Evolutionary conservation across 2,113 vertebrate species (phyloP).

Genomic region (Corythoichthys intestinalis): DNA sequence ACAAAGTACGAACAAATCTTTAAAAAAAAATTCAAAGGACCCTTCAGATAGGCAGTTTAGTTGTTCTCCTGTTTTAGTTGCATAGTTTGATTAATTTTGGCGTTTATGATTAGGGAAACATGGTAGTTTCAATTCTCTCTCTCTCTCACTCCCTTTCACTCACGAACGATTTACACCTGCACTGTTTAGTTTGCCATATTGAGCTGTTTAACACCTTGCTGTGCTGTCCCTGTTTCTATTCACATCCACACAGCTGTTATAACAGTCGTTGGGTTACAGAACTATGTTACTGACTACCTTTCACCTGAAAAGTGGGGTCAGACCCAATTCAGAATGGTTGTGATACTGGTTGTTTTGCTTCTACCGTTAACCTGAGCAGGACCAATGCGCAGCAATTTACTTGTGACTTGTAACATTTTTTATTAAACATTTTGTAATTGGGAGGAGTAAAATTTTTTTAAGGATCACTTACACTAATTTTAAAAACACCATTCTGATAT

Average conservation of each 20-base stretch:
- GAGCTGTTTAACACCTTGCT: conserved; percentile 5
- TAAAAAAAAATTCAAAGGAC: conserved; percentile 18
- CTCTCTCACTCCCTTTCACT: not conserved
- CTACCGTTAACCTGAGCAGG: no score
- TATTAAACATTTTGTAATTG: no score
- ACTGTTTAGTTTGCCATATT: not conserved
- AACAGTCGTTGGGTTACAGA: not conserved
- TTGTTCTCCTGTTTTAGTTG: conserved; percentile 17
- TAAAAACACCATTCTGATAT: no score
- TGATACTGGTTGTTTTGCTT: not conserved
- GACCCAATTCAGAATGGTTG: not conserved
- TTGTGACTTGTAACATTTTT: no score
- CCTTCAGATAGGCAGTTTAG: not conserved
- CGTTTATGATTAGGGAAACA: conserved; percentile 30
- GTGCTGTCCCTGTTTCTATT: conserved; percentile 24
- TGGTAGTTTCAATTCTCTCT: conserved; percentile 13
- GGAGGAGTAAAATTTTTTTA: no score
- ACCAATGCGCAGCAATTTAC: not conserved
- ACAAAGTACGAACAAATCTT: conserved; percentile 14
- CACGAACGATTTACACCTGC: conserved; percentile 19
- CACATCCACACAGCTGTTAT: not conserved
- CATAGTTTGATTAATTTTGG: conserved; percentile 13
- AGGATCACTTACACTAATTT: no score
- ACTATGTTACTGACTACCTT: not conserved
- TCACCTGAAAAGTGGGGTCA: not conserved